Conservation (phyloP, 1,140 invertebrate species). For the Hetaerina americana region DNA sequence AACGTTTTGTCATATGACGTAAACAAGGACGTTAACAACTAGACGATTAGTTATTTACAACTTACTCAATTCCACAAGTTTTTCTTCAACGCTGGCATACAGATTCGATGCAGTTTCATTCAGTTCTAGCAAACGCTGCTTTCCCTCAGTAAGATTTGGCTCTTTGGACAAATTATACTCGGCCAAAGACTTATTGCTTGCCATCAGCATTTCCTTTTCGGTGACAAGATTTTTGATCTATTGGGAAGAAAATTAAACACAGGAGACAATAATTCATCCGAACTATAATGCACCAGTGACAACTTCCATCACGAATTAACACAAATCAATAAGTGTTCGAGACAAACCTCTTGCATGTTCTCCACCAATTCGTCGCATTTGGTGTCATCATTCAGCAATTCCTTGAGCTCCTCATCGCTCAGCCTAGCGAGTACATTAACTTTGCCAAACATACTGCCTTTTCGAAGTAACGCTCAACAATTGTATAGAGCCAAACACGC, state of each 20-base stretch:
- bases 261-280: slow-evolving; percentile 1
- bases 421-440: slow-evolving; percentile 44
- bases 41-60: not conserved
- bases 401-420: slow-evolving; percentile 61
- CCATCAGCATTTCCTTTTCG: slow-evolving; percentile 73
- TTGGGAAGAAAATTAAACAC: slow-evolving; percentile 22
- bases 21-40: too few species aligned
- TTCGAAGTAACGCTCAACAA: too few species aligned
- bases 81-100: slow-evolving; percentile 49
- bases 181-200: slow-evolving; percentile 70
- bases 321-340: not conserved
- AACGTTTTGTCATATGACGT: too few species aligned
- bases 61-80: slow-evolving; percentile 24
- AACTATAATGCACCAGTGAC: too few species aligned
- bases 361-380: slow-evolving; percentile 69
- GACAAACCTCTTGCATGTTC: slow-evolving; percentile 58
- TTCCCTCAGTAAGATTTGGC: slow-evolving; percentile 58
- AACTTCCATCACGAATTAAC: not conserved
- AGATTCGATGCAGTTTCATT: slow-evolving; percentile 53
- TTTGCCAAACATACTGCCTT: too few species aligned
- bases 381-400: slow-evolving; percentile 67
- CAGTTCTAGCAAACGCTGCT: slow-evolving; percentile 49
- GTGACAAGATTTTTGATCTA: slow-evolving; percentile 63
- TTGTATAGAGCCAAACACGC: too few species aligned
- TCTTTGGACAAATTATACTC: slow-evolving; percentile 76